Evolutionary conservation across 2,888 invertebrate genomes (phyloP).

Genomic region (Allophyes oxyacanthae): DNA sequence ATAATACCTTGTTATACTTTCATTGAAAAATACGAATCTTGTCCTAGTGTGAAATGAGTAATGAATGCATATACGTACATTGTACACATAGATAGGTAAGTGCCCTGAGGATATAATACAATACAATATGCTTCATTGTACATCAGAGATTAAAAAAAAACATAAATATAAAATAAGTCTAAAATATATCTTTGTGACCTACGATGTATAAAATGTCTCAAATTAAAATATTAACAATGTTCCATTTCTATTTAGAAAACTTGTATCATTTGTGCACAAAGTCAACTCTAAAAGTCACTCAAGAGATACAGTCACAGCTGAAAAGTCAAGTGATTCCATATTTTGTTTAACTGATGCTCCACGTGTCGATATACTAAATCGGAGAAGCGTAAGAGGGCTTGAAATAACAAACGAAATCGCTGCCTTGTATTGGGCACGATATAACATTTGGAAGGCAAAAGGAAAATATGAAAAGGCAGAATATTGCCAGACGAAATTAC

Average conservation of each 20-base stretch:
- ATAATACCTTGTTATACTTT: slow-evolving; percentile 56
- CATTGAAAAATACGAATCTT: too few species aligned
- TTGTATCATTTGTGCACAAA: slow-evolving; percentile 1
- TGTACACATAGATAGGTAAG: too few species aligned
- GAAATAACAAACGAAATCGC: slow-evolving; percentile 87
- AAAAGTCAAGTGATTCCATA: slow-evolving; percentile 69
- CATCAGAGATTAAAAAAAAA: too few species aligned
- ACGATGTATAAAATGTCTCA: too few species aligned
- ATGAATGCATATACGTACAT: too few species aligned
- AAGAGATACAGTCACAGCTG: slow-evolving; percentile 28
- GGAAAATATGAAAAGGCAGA: slow-evolving; percentile 87
- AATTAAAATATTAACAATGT: too few species aligned
- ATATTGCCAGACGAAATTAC: slow-evolving; percentile 88
- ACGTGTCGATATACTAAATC: slow-evolving; percentile 83
- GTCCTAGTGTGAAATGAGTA: too few species aligned
- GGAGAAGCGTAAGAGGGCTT: slow-evolving; percentile 79
- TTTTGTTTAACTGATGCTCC: slow-evolving; percentile 81
- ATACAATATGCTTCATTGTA: too few species aligned
- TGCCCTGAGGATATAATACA: too few species aligned
- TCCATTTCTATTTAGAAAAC: too few species aligned
- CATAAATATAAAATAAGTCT: too few species aligned
- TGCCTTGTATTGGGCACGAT: slow-evolving; percentile 82
- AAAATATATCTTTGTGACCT: too few species aligned
- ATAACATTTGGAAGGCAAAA: slow-evolving; percentile 84
- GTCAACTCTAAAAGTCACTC: slow-evolving; percentile 1